These are phyloP conservation scores for Engystomops pustulosus DNA, from an alignment of 2,113 vertebrate species.

Conservation along the genomic window DNA sequence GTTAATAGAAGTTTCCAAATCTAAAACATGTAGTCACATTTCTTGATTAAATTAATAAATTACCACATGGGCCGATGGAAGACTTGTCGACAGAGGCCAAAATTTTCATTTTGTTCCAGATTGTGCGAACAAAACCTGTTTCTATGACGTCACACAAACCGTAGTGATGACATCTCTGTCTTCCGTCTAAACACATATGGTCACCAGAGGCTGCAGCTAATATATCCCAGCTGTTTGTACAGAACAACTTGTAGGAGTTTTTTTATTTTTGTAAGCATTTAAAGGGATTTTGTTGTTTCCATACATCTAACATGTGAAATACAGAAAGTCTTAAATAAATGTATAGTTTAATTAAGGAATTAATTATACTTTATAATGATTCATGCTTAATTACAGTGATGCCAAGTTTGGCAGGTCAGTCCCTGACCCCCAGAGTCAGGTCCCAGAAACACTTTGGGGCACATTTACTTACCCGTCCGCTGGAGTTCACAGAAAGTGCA, in stretches of 20 bases:
- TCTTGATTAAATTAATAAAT: background rate
- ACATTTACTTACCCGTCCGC: too few species aligned
- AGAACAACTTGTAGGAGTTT: background rate
- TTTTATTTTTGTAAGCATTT: background rate
- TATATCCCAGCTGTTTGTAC: background rate
- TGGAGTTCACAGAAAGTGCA: too few species aligned
- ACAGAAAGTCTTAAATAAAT: too few species aligned
- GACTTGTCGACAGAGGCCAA: conserved; percentile 11
- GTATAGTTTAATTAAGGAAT: too few species aligned
- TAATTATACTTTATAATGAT: too few species aligned
- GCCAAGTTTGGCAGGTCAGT: too few species aligned
- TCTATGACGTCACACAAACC: background rate
- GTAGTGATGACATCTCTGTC: background rate
- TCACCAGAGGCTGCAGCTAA: background rate
- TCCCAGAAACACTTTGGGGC: too few species aligned
- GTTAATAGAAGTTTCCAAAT: background rate
- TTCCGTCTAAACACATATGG: conserved; percentile 5
- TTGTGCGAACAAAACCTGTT: background rate
- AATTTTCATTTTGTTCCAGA: background rate
- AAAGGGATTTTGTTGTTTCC: background rate
- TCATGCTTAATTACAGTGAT: too few species aligned
- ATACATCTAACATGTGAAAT: too few species aligned
- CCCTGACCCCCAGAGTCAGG: too few species aligned
- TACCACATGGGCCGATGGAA: background rate
- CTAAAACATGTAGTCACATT: too few species aligned